A percentile compares a stretch with the other conserved stretches of the same genome.
These are phyloP conservation scores for Adoxophyes honmai DNA, from an alignment of 1,140 invertebrate genomes.

Conservation along the genomic window DNA sequence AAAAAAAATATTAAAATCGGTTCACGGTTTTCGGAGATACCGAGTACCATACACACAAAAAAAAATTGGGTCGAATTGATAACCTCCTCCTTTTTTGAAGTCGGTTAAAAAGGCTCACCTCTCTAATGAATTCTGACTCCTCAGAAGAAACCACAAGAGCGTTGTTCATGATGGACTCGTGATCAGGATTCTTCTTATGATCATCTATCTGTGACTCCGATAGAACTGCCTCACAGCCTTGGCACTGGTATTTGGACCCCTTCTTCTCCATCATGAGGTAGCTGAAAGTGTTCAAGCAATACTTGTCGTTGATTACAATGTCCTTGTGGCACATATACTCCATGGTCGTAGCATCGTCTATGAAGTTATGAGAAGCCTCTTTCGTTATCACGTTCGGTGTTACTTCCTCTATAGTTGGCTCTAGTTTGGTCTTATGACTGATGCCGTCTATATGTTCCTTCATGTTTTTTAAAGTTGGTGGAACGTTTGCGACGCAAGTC, in stretches of 20 bases:
- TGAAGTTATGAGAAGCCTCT: background rate
- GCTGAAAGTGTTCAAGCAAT: background rate
- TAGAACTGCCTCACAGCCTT: constrained; percentile 19
- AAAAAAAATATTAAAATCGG: too few relatives aligned
- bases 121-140: constrained; percentile 35
- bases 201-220: background rate
- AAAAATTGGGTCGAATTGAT: too few relatives aligned
- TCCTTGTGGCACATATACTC: background rate
- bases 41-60: too few relatives aligned
- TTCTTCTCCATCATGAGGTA: background rate
- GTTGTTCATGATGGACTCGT: constrained; percentile 10
- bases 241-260: background rate
- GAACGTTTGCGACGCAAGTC: background rate
- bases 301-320: constrained; percentile 3
- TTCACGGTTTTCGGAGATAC: too few relatives aligned
- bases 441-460: constrained; percentile 3
- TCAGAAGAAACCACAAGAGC: constrained; percentile 17
- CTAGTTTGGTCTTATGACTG: background rate
- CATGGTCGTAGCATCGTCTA: background rate
- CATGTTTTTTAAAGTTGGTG: background rate
- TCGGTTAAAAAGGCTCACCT: constrained; percentile 25
- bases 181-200: constrained; percentile 15
- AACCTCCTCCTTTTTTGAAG: background rate
- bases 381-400: background rate
- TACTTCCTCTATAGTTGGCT: background rate